A percentile compares a stretch with the other conserved stretches of the same genome.
Evolutionary conservation across 2,797 vertebrate genomes (phyloP).

Genomic region (Poliocrania exsul): DNA sequence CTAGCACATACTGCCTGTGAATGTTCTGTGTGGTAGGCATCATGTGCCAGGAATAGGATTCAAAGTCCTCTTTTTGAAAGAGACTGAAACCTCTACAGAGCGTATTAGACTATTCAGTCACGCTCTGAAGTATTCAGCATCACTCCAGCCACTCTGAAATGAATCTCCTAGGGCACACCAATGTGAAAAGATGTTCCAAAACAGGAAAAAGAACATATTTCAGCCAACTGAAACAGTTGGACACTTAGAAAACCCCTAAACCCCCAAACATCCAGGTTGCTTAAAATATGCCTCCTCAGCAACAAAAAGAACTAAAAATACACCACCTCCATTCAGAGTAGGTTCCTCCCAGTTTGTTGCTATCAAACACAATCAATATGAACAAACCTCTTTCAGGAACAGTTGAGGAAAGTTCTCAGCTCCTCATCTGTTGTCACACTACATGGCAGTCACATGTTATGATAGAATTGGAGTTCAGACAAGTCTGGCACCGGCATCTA

Average conservation of each 20-base stretch:
- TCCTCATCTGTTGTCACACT: not conserved
- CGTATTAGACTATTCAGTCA: constrained; percentile 73
- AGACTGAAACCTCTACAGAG: constrained; percentile 69
- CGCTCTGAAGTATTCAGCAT: not conserved
- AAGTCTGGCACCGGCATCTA: not conserved
- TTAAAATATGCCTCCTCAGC: not conserved
- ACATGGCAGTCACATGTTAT: not conserved
- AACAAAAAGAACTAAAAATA: not conserved
- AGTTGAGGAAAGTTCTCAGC: not conserved
- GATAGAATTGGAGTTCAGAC: not conserved
- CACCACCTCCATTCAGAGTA: not conserved
- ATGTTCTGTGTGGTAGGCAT: not conserved
- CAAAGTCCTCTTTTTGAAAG: constrained; percentile 65
- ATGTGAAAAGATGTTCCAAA: not conserved
- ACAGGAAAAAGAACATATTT: not conserved
- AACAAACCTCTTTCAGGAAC: not conserved
- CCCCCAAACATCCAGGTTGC: not conserved
- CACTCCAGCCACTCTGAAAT: not conserved
- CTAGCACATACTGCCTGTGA: not conserved
- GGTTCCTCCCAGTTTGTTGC: not conserved
- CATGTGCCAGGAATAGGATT: constrained; percentile 55
- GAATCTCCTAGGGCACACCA: not conserved
- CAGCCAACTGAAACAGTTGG: not conserved
- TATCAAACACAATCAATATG: not conserved
- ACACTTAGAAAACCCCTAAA: not conserved